Conservation (phyloP, 2,797 vertebrate species). For the Sebastes dallii region DNA sequence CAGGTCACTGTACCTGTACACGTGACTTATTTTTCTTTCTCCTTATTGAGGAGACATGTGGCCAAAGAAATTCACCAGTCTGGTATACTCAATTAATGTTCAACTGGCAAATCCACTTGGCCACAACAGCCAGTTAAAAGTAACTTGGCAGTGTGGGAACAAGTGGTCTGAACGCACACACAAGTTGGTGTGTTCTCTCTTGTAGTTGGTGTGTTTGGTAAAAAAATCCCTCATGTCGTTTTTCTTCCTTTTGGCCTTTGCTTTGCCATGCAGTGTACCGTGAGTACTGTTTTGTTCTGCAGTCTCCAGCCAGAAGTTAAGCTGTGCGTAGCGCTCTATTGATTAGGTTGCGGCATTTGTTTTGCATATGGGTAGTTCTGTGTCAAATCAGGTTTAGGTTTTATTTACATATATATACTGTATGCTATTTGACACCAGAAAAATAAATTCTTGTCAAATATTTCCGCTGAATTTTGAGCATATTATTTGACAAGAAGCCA, state of each 20-base stretch:
- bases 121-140: not conserved
- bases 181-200: conserved; percentile 6
- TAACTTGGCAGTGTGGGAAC: conserved; percentile 4
- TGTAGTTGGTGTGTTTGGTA: conserved; percentile 25
- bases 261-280: conserved; percentile 30
- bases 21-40: not conserved
- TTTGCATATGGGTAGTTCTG: not conserved
- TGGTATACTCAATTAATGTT: not conserved
- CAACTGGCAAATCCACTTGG: conserved; percentile 20
- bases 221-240: not conserved
- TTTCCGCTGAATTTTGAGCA: not conserved
- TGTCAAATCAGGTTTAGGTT: not conserved
- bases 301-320: conserved; percentile 7
- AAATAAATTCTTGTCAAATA: not conserved
- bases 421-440: not conserved
- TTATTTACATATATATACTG: too few relatives aligned
- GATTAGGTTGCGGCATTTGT: not conserved
- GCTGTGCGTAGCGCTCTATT: conserved; percentile 4
- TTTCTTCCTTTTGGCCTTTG: conserved; percentile 30
- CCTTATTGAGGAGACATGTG: not conserved
- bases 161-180: conserved; percentile 66
- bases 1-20: not conserved
- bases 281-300: not conserved
- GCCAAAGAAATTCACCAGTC: not conserved
- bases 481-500: not conserved